These are phyloP conservation scores for Enteromius thamalakanensis DNA, from an alignment of 2,797 vertebrate species.

Conservation along the genomic window DNA sequence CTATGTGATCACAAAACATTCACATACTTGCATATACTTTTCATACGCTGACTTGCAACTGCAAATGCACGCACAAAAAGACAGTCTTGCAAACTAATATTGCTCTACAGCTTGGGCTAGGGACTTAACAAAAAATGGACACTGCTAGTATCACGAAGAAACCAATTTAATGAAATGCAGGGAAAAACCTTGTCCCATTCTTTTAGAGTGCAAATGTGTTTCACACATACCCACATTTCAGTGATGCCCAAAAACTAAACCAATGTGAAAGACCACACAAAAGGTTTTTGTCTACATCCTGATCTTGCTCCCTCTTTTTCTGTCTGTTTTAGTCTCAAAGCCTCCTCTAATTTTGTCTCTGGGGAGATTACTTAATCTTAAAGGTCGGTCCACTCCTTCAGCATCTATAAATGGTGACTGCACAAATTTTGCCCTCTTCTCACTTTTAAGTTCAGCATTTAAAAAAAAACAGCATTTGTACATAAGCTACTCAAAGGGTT, in stretches of 20 bases:
- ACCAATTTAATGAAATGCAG: constrained; percentile 50
- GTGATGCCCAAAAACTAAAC: constrained; percentile 35
- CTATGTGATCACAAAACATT: constrained; percentile 37
- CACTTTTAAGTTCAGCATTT: constrained; percentile 61
- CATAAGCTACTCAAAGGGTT: constrained; percentile 86
- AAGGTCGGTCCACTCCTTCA: constrained; percentile 41
- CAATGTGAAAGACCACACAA: constrained; percentile 57
- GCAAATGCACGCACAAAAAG: constrained; percentile 55
- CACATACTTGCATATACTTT: constrained; percentile 46
- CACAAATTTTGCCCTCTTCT: constrained; percentile 50
- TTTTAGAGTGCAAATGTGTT: constrained; percentile 52
- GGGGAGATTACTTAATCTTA: constrained; percentile 47
- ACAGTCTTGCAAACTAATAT: constrained; percentile 66
- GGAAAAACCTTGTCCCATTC: constrained; percentile 37
- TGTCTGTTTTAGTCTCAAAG: constrained; percentile 60
- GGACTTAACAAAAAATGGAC: constrained; percentile 45
- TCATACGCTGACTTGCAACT: constrained; percentile 62
- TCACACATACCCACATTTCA: constrained; percentile 50
- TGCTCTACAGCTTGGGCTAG: constrained; percentile 54
- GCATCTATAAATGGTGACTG: constrained; percentile 52
- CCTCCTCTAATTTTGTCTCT: constrained; percentile 50
- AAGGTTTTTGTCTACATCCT: constrained; percentile 65
- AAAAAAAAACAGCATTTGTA: constrained; percentile 95
- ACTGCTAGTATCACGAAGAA: constrained; percentile 50
- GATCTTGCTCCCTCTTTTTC: constrained; percentile 58